Evolutionary conservation across 2,113 vertebrate species (phyloP).

Genomic region (Cygnus buccinator): DNA sequence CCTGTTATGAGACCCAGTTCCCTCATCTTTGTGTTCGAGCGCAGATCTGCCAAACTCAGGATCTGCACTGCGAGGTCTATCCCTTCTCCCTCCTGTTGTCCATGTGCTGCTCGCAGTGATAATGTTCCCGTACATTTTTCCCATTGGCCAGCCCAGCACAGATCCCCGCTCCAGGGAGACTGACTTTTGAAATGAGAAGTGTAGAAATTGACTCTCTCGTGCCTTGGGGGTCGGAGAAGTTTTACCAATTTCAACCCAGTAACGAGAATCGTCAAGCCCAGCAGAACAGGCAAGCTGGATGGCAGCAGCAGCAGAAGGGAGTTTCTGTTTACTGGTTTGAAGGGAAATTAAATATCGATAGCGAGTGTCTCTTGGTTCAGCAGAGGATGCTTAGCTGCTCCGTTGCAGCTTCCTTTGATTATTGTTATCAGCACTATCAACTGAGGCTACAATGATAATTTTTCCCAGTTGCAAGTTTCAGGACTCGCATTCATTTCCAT

Average conservation of each 20-base stretch:
- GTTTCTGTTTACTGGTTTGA: background rate
- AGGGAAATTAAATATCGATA: background rate
- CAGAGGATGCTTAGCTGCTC: background rate
- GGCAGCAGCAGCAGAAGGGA: background rate
- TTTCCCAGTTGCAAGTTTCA: background rate
- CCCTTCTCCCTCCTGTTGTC: background rate
- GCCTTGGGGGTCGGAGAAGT: background rate
- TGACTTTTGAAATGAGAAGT: background rate
- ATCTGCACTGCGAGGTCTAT: background rate
- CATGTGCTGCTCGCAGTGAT: background rate
- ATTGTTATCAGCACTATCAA: slow-evolving; percentile 7
- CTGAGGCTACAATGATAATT: background rate
- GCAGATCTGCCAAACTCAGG: background rate
- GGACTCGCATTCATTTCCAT: background rate
- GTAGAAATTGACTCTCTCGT: background rate
- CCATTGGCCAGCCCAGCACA: background rate
- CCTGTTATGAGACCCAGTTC: background rate
- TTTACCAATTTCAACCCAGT: background rate
- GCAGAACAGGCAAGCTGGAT: background rate
- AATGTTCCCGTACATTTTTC: background rate
- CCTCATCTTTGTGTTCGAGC: background rate
- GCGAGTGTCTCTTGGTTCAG: background rate
- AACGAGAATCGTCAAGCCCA: background rate
- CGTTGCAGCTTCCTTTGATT: background rate
- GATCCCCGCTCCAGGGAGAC: background rate